Conservation (phyloP, 1,140 invertebrate genomes). For the Leguminivora glycinivorella region DNA sequence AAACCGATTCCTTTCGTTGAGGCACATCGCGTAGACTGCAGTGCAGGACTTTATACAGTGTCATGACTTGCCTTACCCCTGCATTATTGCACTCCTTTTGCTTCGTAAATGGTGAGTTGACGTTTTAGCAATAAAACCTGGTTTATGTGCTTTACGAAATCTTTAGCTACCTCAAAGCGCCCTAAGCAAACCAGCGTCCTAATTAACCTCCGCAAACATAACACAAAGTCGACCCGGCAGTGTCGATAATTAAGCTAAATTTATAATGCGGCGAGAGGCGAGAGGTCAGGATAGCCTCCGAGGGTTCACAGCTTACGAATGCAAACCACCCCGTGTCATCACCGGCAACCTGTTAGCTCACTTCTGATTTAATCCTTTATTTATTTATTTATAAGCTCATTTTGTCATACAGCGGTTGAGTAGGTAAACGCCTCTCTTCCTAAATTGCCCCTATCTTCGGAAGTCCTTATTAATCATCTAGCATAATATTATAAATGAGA, state of each 20-base stretch:
- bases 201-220: slow-evolving; percentile 30
- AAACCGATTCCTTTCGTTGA: no score
- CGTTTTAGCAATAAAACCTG: neutral
- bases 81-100: neutral
- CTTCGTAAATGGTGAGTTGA: neutral
- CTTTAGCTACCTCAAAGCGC: neutral
- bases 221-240: slow-evolving; percentile 29
- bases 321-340: neutral
- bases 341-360: neutral
- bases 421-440: no score
- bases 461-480: no score
- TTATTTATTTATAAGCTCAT: no score
- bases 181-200: slow-evolving; percentile 14
- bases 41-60: neutral
- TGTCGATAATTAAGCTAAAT: slow-evolving; percentile 51
- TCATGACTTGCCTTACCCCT: neutral
- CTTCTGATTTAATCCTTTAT: no score
- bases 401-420: no score
- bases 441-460: no score
- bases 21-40: no score
- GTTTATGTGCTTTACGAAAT: neutral
- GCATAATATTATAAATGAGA: no score
- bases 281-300: neutral
- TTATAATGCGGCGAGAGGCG: slow-evolving; percentile 28
- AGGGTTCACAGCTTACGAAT: neutral